These are phyloP conservation scores for Hypercompe scribonia DNA, from an alignment of 2,888 invertebrate genomes.

Conservation along the genomic window DNA sequence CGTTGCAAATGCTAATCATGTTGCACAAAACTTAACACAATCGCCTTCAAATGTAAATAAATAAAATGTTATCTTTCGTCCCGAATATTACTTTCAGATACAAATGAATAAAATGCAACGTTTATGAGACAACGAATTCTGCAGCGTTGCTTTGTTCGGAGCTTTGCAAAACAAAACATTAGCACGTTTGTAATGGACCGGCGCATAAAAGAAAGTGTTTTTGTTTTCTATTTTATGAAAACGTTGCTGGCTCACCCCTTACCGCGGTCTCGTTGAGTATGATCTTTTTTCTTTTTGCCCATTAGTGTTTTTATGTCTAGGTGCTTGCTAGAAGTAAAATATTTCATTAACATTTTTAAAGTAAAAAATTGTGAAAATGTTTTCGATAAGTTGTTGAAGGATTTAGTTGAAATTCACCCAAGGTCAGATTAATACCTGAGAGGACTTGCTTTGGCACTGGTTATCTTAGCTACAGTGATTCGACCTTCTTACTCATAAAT, in stretches of 20 bases:
- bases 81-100: neutral
- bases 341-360: neutral
- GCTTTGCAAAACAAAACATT: constrained; percentile 12
- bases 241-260: neutral
- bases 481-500: too few species aligned
- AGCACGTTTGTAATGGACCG: constrained; percentile 13
- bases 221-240: neutral
- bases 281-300: neutral
- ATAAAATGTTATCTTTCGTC: constrained; percentile 1
- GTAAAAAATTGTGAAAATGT: too few species aligned
- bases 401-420: too few species aligned
- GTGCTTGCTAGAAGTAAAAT: neutral
- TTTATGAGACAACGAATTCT: constrained; percentile 13
- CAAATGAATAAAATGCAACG: constrained; percentile 13
- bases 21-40: neutral
- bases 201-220: neutral
- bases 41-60: neutral
- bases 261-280: neutral
- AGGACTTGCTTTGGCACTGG: too few species aligned
- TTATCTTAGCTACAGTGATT: too few species aligned
- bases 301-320: neutral
- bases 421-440: too few species aligned
- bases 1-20: neutral
- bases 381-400: too few species aligned
- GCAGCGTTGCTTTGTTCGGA: neutral